phyloP scores from a whole-genome alignment of 2,113 vertebrate species.

The Atlantisia rogersi region DNA sequence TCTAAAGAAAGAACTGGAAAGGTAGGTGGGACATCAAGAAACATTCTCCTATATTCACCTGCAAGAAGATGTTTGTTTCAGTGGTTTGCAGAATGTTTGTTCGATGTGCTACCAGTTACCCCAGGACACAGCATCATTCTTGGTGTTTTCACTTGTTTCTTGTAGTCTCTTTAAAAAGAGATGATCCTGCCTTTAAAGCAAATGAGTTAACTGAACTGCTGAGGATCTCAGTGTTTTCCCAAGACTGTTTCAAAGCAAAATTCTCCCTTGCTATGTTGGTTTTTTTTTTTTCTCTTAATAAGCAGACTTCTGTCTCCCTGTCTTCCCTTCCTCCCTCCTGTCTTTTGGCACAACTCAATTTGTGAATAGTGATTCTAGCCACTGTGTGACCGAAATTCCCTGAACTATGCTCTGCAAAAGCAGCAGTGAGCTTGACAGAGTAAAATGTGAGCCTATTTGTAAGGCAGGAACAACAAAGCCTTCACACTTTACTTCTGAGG shows the following conservation, averaged over 20 bases:
- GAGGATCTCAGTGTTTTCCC: background rate
- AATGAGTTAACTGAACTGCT: background rate
- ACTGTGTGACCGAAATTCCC: background rate
- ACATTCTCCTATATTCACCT: background rate
- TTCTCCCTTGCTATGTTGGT: background rate
- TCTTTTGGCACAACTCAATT: background rate
- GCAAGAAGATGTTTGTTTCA: background rate
- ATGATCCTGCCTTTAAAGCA: background rate
- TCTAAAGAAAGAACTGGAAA: background rate
- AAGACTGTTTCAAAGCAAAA: background rate
- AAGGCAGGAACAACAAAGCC: background rate
- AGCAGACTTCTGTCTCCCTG: background rate
- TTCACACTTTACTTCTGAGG: background rate
- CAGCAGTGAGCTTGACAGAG: background rate
- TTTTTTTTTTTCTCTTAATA: background rate
- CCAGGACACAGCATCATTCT: background rate
- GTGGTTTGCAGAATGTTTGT: background rate
- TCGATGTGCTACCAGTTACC: background rate
- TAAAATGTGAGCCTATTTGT: background rate
- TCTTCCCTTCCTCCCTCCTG: background rate
- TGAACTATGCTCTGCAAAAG: background rate
- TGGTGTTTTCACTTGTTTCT: background rate
- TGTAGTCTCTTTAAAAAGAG: background rate
- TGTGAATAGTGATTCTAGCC: constrained; percentile 4
- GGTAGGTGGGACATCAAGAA: background rate